Evolutionary conservation across 2,797 vertebrate genomes (phyloP), one percentile per base, ranked within the genome.

Genomic region (Lagocephalus sceleratus): DNA sequence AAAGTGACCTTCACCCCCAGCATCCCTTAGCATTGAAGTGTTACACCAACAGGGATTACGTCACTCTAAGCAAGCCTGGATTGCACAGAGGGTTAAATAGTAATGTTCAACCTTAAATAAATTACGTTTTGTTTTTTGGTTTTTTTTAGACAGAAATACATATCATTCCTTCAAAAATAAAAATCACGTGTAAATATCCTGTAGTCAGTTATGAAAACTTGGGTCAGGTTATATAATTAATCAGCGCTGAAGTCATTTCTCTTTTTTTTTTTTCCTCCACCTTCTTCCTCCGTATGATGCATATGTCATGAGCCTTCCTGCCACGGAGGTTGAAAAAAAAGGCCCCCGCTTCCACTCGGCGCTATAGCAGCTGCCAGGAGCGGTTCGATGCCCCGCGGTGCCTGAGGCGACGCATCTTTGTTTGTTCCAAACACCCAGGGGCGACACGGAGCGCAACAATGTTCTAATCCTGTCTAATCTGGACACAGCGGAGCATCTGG

Each of bases 391-490:
- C 60, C 79, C 75, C 54, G 55, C 67, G 55, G 78, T 61, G 75
- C 75, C 65, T 50, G 71, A 82, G 62, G 69, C 74, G 71, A 69
- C 56, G 44, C 72, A 71, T 72, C 61, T 78, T 79, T 85, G 79
- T 83, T 68, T 79, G 64, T 66, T 62, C 63, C 73, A 70, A 79
- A 79, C 72, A 78, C 80, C 81, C 71, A 43, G 72, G 66, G 75
- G 79, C 65, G 69, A 79, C 78, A 75, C 65, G 65, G 66, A 75
- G 77, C 59, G 47, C 73, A 73, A 72, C 75, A 76, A 62, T 56
- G 48, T 84, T 82, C 80, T 91, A 91, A 90, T 89, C 87, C 89
- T 66, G 70, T 76, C 81, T 91, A 90, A 91, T 90, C 90, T 90
- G 83, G 76, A 85, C 82, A 84, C 83, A 83, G 80, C 45, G 71